A percentile compares a stretch with the other conserved stretches of the same genome.
Conservation (phyloP, 2,888 invertebrate species). For the Isotomurus palustris region DNA sequence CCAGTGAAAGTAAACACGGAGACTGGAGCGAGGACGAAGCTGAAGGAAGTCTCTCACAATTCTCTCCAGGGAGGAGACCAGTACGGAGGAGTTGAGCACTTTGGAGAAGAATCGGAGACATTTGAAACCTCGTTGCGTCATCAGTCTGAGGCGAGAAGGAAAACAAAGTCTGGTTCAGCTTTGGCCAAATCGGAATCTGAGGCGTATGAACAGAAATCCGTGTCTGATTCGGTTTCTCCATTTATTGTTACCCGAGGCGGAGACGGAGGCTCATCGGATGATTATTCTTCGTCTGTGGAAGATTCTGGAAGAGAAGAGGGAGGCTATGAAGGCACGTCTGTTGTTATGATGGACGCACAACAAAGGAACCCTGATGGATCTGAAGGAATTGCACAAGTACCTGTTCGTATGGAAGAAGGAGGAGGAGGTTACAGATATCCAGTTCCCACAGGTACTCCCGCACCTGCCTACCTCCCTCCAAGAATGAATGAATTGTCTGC, state of each 20-base stretch:
- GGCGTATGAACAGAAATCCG: constrained; percentile 38
- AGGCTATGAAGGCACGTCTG: constrained; percentile 19
- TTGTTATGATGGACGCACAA: constrained; percentile 41
- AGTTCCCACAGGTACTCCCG: constrained; percentile 17
- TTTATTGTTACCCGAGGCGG: constrained; percentile 33
- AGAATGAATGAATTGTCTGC: too few species aligned
- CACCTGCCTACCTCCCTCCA: too few species aligned
- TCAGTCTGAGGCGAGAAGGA: constrained; percentile 26
- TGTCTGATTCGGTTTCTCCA: constrained; percentile 25
- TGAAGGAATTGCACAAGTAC: constrained; percentile 37
- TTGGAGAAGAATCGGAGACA: constrained; percentile 22
- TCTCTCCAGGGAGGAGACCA: constrained; percentile 9
- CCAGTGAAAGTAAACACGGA: constrained; percentile 23
- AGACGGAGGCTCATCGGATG: not conserved
- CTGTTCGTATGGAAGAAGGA: constrained; percentile 29
- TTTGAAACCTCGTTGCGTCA: constrained; percentile 29
- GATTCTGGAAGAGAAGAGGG: constrained; percentile 1
- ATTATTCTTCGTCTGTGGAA: not conserved
- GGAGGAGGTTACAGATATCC: constrained; percentile 17
- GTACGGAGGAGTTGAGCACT: constrained; percentile 16
- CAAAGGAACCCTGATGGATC: constrained; percentile 39
- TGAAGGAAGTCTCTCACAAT: constrained; percentile 32
- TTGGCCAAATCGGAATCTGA: constrained; percentile 38
- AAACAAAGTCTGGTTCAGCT: constrained; percentile 33
- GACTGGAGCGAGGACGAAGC: constrained; percentile 24